Base-by-base conservation (phyloP, 2,113 vertebrate genomes). In the Salvelinus alpinus region DNA sequence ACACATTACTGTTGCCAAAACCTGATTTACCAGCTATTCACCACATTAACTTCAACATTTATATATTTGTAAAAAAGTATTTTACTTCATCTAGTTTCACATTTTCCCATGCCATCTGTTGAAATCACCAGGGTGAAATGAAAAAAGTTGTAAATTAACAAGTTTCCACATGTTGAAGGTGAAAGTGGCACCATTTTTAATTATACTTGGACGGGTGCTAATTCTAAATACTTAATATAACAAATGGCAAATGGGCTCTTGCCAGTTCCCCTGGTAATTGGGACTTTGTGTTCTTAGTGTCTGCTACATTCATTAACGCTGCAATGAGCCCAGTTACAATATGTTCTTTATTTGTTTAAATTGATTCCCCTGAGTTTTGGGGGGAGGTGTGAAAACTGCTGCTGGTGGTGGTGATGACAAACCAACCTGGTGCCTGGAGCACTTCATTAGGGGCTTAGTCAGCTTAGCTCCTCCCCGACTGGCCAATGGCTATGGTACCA, bases 191-290 rank as follows among this genome's bases (percentile, higher is more conserved):
- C 44, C 14, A 16, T 44, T 48, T 70, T 48, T 51, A 70, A 70
- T 70, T 70, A 70, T 48, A 70, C 44, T 34, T 70, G 68, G 68
- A 51, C 68, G 38, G 20, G 11, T 6, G n/a, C 29, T 24, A 70
- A 31, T 70, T 70, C n/a, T 5, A 16, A 70, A 70, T 48, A 70
- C 68, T 70, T 70, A 70, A 51, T 70, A 44, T 70, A 70, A 70
- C 68, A 70, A 70, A 70, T 70, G 68, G 34, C 44, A 27, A 24
- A 29, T 27, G 22, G 24, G n/a, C 64, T 29, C 64, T 24, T 70
- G 68, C 12, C 68, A 3, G 12, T 27, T 70, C 44, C 44, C 68
- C 44, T 47, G 44, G 68, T 48, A 48, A 70, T 70, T 47, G 38
- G 11, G 66, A 27, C 54, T 47, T 11, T 48, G 68, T 70, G 68